phyloP scores from a whole-genome alignment of 2,797 vertebrate genomes.

The Anniella stebbinsi region DNA sequence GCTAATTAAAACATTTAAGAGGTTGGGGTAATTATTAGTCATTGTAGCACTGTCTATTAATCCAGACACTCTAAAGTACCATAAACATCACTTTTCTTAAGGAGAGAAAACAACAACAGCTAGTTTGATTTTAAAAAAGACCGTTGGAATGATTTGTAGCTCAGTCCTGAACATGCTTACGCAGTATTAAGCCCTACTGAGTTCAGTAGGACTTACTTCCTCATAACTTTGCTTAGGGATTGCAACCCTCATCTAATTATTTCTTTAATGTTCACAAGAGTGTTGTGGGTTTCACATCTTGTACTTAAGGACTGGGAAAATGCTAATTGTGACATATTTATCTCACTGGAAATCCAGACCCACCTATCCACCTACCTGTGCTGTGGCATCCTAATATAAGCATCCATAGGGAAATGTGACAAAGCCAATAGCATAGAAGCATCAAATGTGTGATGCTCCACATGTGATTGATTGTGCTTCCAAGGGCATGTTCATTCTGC shows the following conservation, averaged over 20 bases:
- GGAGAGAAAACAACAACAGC: constrained; percentile 26
- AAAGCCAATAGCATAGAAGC: neutral
- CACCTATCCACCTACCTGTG: neutral
- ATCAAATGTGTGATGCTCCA: too few species aligned
- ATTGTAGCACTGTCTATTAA: constrained; percentile 28
- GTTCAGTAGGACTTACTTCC: constrained; percentile 15
- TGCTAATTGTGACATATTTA: neutral
- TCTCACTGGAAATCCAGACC: neutral
- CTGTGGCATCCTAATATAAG: neutral
- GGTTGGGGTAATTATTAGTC: constrained; percentile 30
- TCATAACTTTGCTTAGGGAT: neutral
- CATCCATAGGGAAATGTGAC: neutral
- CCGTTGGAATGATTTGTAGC: constrained; percentile 26
- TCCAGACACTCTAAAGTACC: constrained; percentile 32
- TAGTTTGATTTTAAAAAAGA: constrained; percentile 4
- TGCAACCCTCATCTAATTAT: constrained; percentile 3
- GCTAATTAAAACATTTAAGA: constrained; percentile 42
- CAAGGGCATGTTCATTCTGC: neutral
- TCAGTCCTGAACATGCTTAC: neutral
- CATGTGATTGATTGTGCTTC: neutral
- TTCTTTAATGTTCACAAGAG: neutral
- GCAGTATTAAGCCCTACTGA: constrained; percentile 22
- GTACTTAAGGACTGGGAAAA: neutral
- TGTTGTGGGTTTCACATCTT: constrained; percentile 13
- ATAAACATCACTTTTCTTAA: neutral